Percentiles rank a stretch among this genome's conserved stretches.
Conservation (phyloP, 2,797 vertebrate genomes). For the Myotis daubentonii region DNA sequence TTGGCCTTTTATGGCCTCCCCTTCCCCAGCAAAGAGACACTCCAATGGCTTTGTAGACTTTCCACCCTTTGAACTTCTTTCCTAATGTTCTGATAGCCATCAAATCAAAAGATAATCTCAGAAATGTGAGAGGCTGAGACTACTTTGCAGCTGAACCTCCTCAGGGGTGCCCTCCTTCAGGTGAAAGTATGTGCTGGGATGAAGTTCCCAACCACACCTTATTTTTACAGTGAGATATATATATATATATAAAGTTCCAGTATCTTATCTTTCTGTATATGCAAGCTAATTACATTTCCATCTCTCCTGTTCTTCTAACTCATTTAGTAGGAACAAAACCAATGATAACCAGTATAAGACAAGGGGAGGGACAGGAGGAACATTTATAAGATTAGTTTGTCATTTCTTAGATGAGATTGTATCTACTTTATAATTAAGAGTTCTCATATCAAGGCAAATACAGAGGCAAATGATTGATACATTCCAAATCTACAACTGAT, state of each 20-base stretch:
- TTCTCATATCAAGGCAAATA: slow-evolving; percentile 16
- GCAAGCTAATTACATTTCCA: background rate
- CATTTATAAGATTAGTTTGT: background rate
- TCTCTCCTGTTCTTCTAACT: background rate
- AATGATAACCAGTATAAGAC: background rate
- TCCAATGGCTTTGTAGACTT: background rate
- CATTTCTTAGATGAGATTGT: background rate
- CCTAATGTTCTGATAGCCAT: background rate
- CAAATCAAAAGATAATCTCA: slow-evolving; percentile 37
- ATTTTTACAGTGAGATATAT: background rate
- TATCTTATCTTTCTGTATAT: background rate
- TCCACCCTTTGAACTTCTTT: background rate
- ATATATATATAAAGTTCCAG: background rate
- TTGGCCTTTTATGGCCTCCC: background rate
- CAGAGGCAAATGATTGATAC: background rate
- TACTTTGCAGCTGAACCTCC: background rate
- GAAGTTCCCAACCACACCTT: background rate
- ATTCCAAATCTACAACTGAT: background rate
- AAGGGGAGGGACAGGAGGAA: background rate
- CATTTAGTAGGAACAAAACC: background rate
- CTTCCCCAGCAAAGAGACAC: background rate
- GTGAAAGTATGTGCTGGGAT: background rate
- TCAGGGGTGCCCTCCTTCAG: background rate
- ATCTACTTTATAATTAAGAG: background rate
- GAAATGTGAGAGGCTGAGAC: background rate